phyloP scores from a whole-genome alignment of 1,140 invertebrate species.

The Dinothrombium tinctorium region DNA sequence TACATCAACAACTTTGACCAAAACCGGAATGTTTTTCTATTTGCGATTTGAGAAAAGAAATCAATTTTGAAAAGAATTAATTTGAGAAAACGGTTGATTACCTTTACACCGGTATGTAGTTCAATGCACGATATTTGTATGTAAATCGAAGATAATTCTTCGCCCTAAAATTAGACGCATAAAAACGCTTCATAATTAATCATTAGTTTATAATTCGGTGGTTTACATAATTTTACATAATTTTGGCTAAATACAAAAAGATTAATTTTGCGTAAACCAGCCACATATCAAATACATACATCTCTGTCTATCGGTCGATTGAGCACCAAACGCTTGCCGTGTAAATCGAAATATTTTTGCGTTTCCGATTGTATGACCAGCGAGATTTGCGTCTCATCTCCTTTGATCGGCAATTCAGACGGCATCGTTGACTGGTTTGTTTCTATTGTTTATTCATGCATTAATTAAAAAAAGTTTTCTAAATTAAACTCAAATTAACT shows the following conservation, averaged over 20 bases:
- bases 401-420: conserved; percentile 48
- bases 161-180: not conserved
- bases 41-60: not conserved
- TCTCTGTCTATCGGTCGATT: conserved; percentile 58
- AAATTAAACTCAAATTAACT: conserved; percentile 24
- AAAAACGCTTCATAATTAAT: not conserved
- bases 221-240: not conserved
- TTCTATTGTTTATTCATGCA: conserved; percentile 30
- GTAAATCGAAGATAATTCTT: conserved; percentile 7
- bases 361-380: conserved; percentile 44
- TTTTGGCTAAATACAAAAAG: not conserved
- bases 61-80: not conserved
- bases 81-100: not conserved
- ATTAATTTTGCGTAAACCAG: not conserved
- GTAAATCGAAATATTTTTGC: conserved; percentile 43
- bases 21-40: conserved; percentile 56
- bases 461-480: not conserved
- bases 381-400: conserved; percentile 51
- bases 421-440: conserved; percentile 54
- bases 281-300: conserved; percentile 23
- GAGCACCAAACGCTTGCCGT: conserved; percentile 53
- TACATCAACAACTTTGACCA: conserved; percentile 64
- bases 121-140: conserved; percentile 5
- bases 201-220: not conserved
- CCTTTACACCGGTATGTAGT: conserved; percentile 1